phyloP scores from a whole-genome alignment of 2,113 vertebrate species.

The Dipodomys spectabilis region DNA sequence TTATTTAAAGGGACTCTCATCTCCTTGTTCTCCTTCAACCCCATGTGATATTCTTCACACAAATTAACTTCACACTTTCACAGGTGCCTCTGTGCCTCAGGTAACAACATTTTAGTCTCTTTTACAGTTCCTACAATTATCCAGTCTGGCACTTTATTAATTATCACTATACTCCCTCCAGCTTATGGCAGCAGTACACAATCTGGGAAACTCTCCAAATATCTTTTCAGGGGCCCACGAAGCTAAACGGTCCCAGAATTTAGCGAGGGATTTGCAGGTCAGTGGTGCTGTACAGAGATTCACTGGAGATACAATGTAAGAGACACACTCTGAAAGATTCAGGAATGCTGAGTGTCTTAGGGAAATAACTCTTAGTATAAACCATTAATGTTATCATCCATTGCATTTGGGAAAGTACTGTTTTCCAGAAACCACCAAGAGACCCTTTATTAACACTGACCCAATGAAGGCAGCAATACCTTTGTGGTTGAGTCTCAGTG shows the following conservation, averaged over 20 bases:
- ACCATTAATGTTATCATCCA: background rate
- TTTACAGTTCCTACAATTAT: slow-evolving; percentile 76
- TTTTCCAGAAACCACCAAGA: background rate
- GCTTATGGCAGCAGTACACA: background rate
- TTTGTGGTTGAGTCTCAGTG: slow-evolving; percentile 4
- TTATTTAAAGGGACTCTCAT: slow-evolving; percentile 61
- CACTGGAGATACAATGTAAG: slow-evolving; percentile 6
- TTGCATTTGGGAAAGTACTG: background rate
- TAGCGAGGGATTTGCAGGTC: background rate
- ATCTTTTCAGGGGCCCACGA: background rate
- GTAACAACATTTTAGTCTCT: slow-evolving; percentile 69
- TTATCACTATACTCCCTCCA: slow-evolving; percentile 68
- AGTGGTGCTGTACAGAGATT: background rate
- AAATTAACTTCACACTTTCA: slow-evolving; percentile 72
- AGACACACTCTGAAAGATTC: slow-evolving; percentile 39
- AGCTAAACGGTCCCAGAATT: background rate
- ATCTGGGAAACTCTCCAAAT: slow-evolving; percentile 74
- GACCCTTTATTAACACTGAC: background rate
- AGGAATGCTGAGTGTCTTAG: background rate
- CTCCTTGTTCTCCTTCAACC: background rate
- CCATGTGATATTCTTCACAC: slow-evolving; percentile 41
- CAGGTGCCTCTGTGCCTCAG: slow-evolving; percentile 56
- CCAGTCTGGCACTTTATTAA: slow-evolving; percentile 78
- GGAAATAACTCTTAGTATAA: background rate
- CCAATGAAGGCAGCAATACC: background rate